These are phyloP conservation scores for Pao palembangensis DNA, from an alignment of 2,113 vertebrate genomes.

Conservation along the genomic window DNA sequence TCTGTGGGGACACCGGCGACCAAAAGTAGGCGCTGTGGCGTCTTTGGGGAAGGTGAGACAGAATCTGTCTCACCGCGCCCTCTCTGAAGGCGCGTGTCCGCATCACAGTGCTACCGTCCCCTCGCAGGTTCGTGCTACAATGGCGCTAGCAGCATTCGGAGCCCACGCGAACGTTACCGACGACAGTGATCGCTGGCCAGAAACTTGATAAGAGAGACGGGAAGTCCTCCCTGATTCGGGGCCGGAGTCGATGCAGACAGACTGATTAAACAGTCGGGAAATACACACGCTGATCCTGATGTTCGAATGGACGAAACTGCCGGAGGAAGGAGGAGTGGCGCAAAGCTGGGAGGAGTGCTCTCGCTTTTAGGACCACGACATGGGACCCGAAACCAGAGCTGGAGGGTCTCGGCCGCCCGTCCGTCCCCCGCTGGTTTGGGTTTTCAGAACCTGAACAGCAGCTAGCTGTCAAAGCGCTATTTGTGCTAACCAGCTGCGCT, in stretches of 20 bases:
- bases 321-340: no score
- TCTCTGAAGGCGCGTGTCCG: constrained; percentile 14
- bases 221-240: no score
- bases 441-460: constrained; percentile 3
- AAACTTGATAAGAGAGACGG: background rate
- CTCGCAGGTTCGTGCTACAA: constrained; percentile 47
- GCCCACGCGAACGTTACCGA: background rate
- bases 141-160: constrained; percentile 30
- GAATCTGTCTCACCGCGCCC: no score
- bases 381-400: background rate
- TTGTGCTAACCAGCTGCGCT: background rate
- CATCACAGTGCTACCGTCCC: constrained; percentile 30
- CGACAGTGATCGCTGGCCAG: constrained; percentile 3
- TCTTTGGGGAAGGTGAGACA: constrained; percentile 29
- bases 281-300: no score
- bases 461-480: constrained; percentile 4
- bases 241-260: background rate
- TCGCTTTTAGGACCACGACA: background rate
- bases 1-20: background rate
- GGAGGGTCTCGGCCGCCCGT: no score
- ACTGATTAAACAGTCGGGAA: no score
- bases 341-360: background rate
- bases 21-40: constrained; percentile 41
- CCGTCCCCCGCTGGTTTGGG: background rate
- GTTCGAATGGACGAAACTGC: no score